Evolutionary conservation across 1,140 invertebrate genomes (phyloP).

Genomic region (Harlomillsia oculata): DNA sequence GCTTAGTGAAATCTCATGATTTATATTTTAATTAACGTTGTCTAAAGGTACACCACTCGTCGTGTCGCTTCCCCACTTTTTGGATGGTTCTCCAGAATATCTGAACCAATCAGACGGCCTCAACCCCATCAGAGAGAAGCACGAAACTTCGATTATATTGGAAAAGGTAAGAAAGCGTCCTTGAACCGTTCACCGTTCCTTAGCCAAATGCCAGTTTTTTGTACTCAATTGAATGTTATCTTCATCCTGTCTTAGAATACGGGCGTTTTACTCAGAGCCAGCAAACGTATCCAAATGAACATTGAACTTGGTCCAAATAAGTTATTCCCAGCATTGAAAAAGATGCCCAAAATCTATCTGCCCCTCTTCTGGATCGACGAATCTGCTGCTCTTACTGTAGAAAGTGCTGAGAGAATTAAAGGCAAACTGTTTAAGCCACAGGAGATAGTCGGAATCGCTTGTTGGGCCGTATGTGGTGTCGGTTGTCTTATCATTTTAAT

Average conservation of each 20-base stretch:
- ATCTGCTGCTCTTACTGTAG: not conserved
- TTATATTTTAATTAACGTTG: no score
- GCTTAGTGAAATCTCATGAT: no score
- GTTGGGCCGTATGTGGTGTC: not conserved
- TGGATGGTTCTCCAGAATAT: not conserved
- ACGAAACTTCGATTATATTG: not conserved
- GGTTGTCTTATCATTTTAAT: not conserved
- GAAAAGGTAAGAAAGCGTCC: not conserved
- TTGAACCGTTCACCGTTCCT: not conserved
- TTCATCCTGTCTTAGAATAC: conserved; percentile 1
- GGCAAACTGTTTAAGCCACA: not conserved
- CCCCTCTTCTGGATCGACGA: not conserved
- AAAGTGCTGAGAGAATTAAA: not conserved
- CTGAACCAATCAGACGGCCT: not conserved
- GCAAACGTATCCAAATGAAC: not conserved
- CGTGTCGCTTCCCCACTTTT: not conserved
- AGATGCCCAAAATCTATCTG: not conserved
- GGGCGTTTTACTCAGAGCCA: not conserved
- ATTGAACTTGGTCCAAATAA: not conserved
- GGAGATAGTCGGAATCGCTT: not conserved
- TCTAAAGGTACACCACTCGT: no score
- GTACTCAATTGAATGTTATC: not conserved
- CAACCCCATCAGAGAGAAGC: not conserved
- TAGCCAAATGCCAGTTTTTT: not conserved
- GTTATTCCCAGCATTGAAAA: not conserved